Percentiles rank a stretch among this genome's conserved stretches.
Evolutionary conservation across 1,140 invertebrate species (phyloP).

Genomic region (Aleiodes sp.): DNA sequence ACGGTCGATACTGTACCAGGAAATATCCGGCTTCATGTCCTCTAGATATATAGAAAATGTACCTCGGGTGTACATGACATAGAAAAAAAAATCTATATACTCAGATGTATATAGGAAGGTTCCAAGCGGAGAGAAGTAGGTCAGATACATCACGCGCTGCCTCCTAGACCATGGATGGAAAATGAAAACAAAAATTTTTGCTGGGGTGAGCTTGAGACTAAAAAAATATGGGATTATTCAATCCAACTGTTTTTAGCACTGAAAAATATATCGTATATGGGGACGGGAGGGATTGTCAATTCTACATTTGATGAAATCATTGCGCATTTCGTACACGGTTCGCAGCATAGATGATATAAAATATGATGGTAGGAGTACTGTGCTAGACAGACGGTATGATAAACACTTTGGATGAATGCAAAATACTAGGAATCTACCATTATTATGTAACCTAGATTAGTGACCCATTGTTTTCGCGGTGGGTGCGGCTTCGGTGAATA

Average conservation of each 20-base stretch:
- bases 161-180: background rate
- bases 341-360: too few species aligned
- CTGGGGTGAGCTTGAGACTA: background rate
- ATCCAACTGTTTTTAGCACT: background rate
- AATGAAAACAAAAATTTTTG: conserved; percentile 21
- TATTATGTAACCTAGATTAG: conserved; percentile 35
- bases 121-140: background rate
- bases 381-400: too few species aligned
- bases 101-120: background rate
- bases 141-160: background rate
- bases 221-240: background rate
- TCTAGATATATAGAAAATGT: conserved; percentile 8
- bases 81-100: conserved; percentile 1
- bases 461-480: conserved; percentile 28
- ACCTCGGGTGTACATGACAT: conserved; percentile 5
- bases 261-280: background rate
- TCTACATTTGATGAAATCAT: too few species aligned
- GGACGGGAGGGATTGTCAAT: background rate
- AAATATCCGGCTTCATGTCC: conserved; percentile 19
- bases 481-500: conserved; percentile 4
- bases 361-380: background rate
- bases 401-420: background rate
- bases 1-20: conserved; percentile 25
- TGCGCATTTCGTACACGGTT: too few species aligned
- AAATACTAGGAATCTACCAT: conserved; percentile 28